Conservation (phyloP, 2,113 vertebrate species). For the Amphilophus citrinellus region DNA sequence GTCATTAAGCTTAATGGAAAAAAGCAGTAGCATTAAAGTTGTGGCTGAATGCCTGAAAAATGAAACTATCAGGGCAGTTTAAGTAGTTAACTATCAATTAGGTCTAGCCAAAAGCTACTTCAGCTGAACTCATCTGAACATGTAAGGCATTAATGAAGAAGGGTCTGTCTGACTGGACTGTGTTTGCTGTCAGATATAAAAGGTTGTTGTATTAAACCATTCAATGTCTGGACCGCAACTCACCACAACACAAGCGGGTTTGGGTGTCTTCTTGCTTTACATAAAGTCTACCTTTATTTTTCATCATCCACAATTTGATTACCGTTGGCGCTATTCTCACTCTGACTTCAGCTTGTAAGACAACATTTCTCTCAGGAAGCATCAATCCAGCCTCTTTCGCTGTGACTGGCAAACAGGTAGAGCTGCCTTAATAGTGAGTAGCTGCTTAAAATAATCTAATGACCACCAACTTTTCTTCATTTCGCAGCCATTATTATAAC, state of each 20-base stretch:
- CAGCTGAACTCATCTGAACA: background rate
- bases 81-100: background rate
- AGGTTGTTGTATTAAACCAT: background rate
- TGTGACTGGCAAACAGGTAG: slow-evolving; percentile 23
- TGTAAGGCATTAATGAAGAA: background rate
- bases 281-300: background rate
- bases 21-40: background rate
- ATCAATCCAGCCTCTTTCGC: slow-evolving; percentile 17
- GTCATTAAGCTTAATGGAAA: background rate
- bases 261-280: background rate
- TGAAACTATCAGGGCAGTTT: background rate
- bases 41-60: background rate
- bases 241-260: background rate
- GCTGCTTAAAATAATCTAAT: slow-evolving; percentile 27
- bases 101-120: background rate
- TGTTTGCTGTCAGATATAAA: background rate
- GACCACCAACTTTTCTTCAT: slow-evolving; percentile 30
- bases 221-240: background rate
- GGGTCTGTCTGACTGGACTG: background rate
- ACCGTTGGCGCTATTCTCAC: background rate
- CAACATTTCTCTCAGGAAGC: slow-evolving; percentile 19
- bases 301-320: background rate
- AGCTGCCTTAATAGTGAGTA: slow-evolving; percentile 10
- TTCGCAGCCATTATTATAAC: slow-evolving; percentile 31
- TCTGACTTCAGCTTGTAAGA: slow-evolving; percentile 1